phyloP scores from a whole-genome alignment of 2,888 invertebrate genomes.

The Chelonus formosanus region DNA sequence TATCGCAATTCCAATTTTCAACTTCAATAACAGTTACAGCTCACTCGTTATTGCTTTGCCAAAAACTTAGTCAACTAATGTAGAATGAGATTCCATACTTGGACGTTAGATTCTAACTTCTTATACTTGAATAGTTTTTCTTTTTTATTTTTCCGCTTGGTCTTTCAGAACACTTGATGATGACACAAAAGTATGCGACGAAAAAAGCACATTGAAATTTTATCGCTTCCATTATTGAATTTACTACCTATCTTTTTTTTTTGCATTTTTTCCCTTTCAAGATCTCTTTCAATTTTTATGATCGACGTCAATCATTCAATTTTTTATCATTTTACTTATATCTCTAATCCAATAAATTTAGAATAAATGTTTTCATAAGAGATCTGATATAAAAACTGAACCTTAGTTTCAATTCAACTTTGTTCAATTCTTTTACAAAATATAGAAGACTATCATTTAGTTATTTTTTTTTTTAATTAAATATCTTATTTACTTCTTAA shows the following conservation, averaged over 20 bases:
- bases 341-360: too few relatives aligned
- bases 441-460: not conserved
- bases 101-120: slow-evolving; percentile 19
- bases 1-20: too few relatives aligned
- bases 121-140: slow-evolving; percentile 26
- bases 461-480: slow-evolving; percentile 16
- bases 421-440: too few relatives aligned
- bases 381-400: not conserved
- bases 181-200: too few relatives aligned
- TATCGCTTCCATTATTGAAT: too few relatives aligned
- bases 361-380: not conserved
- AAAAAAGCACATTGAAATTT: too few relatives aligned
- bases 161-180: not conserved
- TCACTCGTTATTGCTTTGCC: slow-evolving; percentile 36
- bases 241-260: not conserved
- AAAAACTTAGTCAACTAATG: slow-evolving; percentile 27
- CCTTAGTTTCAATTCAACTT: not conserved
- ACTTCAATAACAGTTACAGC: slow-evolving; percentile 28
- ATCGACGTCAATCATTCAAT: too few relatives aligned
- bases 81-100: slow-evolving; percentile 39
- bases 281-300: too few relatives aligned
- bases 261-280: not conserved
- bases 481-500: too few relatives aligned
- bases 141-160: slow-evolving; percentile 12
- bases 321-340: not conserved